Base-by-base conservation (phyloP, 2,113 vertebrate genomes). In the Leptodactylus fuscus region DNA sequence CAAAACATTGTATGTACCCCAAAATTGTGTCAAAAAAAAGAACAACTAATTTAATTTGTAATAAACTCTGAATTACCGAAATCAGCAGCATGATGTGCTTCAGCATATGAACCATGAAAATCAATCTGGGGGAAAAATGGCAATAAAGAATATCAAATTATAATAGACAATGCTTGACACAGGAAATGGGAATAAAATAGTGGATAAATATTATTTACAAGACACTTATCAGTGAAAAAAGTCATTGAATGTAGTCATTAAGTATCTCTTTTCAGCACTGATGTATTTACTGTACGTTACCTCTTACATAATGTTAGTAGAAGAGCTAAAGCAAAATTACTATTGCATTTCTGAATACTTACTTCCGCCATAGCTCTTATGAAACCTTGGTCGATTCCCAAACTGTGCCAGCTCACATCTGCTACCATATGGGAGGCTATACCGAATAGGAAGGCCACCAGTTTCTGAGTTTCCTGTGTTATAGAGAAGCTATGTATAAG, bases 361-460 rank as follows among this genome's bases (percentile, higher is more conserved):
- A 95, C 94, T 2, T 89, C 93, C 69, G 85, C 94, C 94, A 95
- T 95, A 4, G 93, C 88, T 70, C 86, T 90, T 0, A 95, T 91
- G 87, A 95, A 95, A 34, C 94, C 94, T 89, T 95, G 94, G 4
- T 94, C 88, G 0, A 95, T 90, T 7, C 90, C 93, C 88, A 95
- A 87, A 75, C 93, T 94, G 44, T 95, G 94, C 94, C 94, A 95
- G 88, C 90, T 95, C 74, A 95, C 74, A n/a, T 95, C 94, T 22
- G 94, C 91, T 76, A 94, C 94, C 90, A 94, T 92, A 85, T 95
- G 94, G 0, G 94, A 95, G 0, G 94, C 89, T 82, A 95, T 83
- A 73, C 94, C 94, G 73, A 95, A 94, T 32, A 95, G 65, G 90
- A 95, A 95, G 69, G 94, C 94, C 34, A 95, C 94, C 88, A 95